These are phyloP conservation scores for Arion vulgaris DNA, from an alignment of 1,140 invertebrate genomes.

Conservation along the genomic window DNA sequence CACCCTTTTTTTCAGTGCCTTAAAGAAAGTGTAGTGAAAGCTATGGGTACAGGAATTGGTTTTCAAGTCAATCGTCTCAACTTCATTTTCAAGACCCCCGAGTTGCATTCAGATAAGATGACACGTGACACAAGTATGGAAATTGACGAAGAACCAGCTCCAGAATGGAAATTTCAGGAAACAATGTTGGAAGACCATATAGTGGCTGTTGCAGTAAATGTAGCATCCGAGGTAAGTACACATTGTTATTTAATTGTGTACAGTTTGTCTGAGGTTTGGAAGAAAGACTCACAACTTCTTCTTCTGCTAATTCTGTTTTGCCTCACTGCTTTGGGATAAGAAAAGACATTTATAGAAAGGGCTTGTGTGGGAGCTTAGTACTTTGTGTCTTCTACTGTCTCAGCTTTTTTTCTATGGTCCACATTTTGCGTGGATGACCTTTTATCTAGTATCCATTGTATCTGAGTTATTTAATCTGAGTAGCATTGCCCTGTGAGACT, in stretches of 20 bases:
- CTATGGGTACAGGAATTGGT: slow-evolving; percentile 87
- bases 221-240: neutral
- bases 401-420: too few species aligned
- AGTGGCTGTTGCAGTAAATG: slow-evolving; percentile 81
- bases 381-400: too few species aligned
- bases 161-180: slow-evolving; percentile 90
- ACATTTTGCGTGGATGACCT: too few species aligned
- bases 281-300: too few species aligned
- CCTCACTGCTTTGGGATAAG: too few species aligned
- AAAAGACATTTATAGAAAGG: too few species aligned
- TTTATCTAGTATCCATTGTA: too few species aligned
- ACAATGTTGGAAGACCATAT: slow-evolving; percentile 86
- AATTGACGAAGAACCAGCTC: slow-evolving; percentile 77
- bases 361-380: too few species aligned
- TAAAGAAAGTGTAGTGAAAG: slow-evolving; percentile 97
- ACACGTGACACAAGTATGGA: slow-evolving; percentile 81
- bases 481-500: too few species aligned
- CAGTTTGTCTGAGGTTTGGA: too few species aligned
- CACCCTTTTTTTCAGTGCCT: slow-evolving; percentile 79
- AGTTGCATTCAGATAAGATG: slow-evolving; percentile 72
- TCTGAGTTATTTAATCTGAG: too few species aligned
- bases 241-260: neutral
- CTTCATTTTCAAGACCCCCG: slow-evolving; percentile 79
- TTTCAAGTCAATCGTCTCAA: slow-evolving; percentile 83
- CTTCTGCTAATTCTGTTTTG: too few species aligned